Percentiles rank a stretch among this genome's conserved stretches.
phyloP scores from a whole-genome alignment of 1,140 invertebrate species.

The Caenorhabditis remanei region DNA sequence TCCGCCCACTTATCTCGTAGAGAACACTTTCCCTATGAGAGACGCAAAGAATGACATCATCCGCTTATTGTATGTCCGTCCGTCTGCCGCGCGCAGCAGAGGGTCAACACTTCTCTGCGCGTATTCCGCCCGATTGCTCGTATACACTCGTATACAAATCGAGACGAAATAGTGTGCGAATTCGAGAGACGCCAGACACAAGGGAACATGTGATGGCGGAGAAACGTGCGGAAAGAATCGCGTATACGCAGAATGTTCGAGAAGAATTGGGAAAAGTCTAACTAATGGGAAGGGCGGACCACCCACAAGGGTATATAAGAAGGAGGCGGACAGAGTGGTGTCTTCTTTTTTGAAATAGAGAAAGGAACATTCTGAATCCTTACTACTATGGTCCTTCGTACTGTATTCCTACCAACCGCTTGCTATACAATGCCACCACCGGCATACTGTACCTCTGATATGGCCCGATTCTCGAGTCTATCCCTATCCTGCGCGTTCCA shows the following conservation, averaged over 20 bases:
- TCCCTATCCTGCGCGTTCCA: neutral
- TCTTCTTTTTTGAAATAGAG: neutral
- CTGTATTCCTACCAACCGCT: neutral
- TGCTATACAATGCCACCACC: neutral
- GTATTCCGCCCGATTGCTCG: conserved; percentile 30
- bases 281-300: neutral
- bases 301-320: neutral
- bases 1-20: neutral
- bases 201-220: neutral
- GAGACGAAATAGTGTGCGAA: neutral
- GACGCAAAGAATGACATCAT: conserved; percentile 38
- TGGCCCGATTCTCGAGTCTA: neutral
- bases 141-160: neutral
- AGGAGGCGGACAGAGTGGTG: neutral
- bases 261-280: neutral
- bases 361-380: neutral
- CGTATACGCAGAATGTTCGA: conserved; percentile 21
- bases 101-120: neutral
- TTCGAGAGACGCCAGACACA: neutral
- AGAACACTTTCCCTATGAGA: neutral
- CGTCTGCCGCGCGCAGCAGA: neutral
- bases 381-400: neutral
- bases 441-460: neutral
- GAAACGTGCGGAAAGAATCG: conserved; percentile 10
- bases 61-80: neutral